Base-by-base conservation (phyloP, 2,797 vertebrate species). In the Intellagama lesueurii region DNA sequence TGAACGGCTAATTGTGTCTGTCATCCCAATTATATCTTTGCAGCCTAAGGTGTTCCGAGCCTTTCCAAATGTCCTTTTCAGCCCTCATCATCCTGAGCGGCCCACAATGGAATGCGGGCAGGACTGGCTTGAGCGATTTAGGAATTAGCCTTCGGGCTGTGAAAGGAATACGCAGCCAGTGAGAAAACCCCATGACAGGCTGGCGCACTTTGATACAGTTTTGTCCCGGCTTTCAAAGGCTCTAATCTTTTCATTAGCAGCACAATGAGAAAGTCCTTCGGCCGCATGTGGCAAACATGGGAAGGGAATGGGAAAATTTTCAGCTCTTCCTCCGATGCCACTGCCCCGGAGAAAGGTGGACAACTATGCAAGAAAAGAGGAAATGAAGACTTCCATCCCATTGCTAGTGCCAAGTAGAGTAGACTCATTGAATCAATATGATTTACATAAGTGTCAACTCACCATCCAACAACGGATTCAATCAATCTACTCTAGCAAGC, bases 101-200 rank as follows among this genome's bases (percentile, higher is more conserved):
- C 90, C 94, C 95, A 93, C 94, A 95, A 95, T 97, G 94, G 95
- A 92, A 95, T 96, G 94, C 0, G 0, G 90, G 86, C 94, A 90
- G 95, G 95, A 97, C 97, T 96, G 96, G 91, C 79, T 91, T 87
- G 95, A 94, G 91, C 0, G 81, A 94, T 91, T 97, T 96, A 95
- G 92, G 96, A 97, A 97, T 97, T 96, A 96, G 94, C 94, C 96
- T 95, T 80, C 95, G 94, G 95, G 89, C 96, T 97, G 97, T 97
- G 95, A 97, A 96, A 97, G 97, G 93, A 77, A 11, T 3, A 9
- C 47, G 95, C 96, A 96, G 90, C 93, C 95, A 94, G 89, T 89
- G 88, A 91, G 92, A 96, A 95, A 95, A 94, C 89, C 87, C 96
- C 92, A 94, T 93, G 89, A 95, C 7, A 0, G 88, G 88, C 92